These are phyloP conservation scores for Nasonovia ribisnigri DNA, from an alignment of 2,888 invertebrate species.

Conservation along the genomic window DNA sequence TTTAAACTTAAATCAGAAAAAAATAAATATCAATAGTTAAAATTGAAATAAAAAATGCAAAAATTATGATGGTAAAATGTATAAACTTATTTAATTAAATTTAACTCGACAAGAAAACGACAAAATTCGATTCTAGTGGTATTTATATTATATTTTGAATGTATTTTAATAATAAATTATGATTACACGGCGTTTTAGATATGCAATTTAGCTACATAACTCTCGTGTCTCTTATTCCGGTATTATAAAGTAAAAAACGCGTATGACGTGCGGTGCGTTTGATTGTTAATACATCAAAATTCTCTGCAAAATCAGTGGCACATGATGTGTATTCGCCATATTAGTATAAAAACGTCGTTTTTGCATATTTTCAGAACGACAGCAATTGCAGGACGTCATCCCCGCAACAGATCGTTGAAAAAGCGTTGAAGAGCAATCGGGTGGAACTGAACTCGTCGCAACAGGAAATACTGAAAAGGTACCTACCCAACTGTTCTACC, in stretches of 20 bases:
- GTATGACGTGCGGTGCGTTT: neutral
- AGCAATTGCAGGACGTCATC: slow-evolving; percentile 28
- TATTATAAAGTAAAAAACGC: neutral
- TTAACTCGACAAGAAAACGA: neutral
- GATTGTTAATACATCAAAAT: too few relatives aligned
- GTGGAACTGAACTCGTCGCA: slow-evolving; percentile 69
- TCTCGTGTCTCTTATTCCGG: neutral
- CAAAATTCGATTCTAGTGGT: neutral
- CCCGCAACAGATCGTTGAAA: slow-evolving; percentile 52
- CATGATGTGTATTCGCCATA: neutral
- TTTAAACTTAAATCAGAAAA: too few relatives aligned
- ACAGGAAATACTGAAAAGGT: slow-evolving; percentile 72
- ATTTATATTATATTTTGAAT: neutral
- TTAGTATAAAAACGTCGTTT: neutral
- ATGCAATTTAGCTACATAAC: neutral
- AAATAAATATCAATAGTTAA: too few relatives aligned
- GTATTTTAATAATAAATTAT: neutral
- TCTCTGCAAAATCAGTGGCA: neutral
- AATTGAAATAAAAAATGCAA: too few relatives aligned
- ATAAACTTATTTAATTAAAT: too few relatives aligned
- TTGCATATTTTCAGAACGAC: slow-evolving; percentile 35
- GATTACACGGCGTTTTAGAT: neutral
- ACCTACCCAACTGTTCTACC: neutral
- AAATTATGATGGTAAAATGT: too few relatives aligned
- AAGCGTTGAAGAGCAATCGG: slow-evolving; percentile 43